Conservation (phyloP, 2,113 vertebrate genomes). For the Sinocyclocheilus maitianheensis region DNA sequence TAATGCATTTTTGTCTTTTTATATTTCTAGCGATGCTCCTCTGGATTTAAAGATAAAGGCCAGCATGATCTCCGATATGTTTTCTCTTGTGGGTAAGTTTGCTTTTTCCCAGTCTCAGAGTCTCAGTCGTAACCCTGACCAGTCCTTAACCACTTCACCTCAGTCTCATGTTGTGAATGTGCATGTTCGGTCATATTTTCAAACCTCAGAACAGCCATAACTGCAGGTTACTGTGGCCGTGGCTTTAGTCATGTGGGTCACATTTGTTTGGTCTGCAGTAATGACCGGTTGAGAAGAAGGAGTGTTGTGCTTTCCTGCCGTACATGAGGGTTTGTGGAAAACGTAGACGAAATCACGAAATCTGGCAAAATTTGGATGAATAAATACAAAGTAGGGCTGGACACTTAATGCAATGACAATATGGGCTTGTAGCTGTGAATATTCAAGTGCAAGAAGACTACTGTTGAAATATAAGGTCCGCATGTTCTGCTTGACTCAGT, state of each 20-base stretch:
- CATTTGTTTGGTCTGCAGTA: constrained; percentile 15
- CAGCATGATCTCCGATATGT: constrained; percentile 99
- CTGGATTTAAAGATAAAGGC: constrained; percentile 99
- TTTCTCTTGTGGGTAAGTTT: constrained; percentile 93
- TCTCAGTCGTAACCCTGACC: constrained; percentile 22
- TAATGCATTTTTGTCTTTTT: constrained; percentile 33
- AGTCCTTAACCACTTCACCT: constrained; percentile 31
- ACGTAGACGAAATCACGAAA: not conserved
- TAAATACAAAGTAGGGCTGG: not conserved
- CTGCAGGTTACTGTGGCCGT: not conserved
- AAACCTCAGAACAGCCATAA: constrained; percentile 6
- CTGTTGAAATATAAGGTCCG: not conserved
- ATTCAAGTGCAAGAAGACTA: not conserved
- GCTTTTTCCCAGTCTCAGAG: not conserved
- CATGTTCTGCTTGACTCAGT: not conserved
- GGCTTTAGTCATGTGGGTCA: constrained; percentile 10
- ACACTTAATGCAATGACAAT: not conserved
- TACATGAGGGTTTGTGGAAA: constrained; percentile 25
- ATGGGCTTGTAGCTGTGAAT: not conserved
- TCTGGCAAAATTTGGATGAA: not conserved
- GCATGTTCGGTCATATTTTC: not conserved
- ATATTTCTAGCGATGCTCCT: constrained; percentile 86
- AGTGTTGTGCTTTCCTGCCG: not conserved
- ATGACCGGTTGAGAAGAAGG: not conserved
- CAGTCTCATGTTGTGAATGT: constrained; percentile 1